Base-by-base conservation (phyloP, 2,113 vertebrate species). In the western clawed frog (Xenopus tropicalis) region DNA sequence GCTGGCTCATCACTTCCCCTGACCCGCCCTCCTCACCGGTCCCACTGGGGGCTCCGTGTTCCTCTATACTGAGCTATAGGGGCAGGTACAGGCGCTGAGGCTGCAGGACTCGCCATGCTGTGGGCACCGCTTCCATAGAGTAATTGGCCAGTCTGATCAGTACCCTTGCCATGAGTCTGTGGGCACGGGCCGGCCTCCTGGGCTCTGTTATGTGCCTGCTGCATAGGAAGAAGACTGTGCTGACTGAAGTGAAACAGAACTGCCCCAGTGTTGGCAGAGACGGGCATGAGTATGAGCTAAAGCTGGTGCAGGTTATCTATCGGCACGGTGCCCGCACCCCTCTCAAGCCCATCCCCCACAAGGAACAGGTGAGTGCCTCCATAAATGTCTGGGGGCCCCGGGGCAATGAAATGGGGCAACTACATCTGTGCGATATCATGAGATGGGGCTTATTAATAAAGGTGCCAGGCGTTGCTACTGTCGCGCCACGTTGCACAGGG, bases 261-360 rank as follows among this genome's bases (percentile, higher is more conserved):
- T n/a, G n/a, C n/a, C n/a, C n/a, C n/a, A 54, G 3, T 21, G 23
- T 62, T 13, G 69, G 3, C 21, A 0, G 56, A 2, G 4, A 61
- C 22, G 21, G n/a, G 56, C 87, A 71, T 37, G 70, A 61, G 2
- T 88, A 86, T 21, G 83, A 94, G 54, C 84, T 97, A 51, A 91
- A 88, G 69, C 83, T 94, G 85, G 93, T 96, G 44, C 95, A 94
- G 80, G 91, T 96, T 9, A 78, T 96, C 57, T 98, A 93, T 72
- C 88, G 94, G 51, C 95, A 96, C 13, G 95, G 96, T 0, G 96
- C 95, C 1, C 91, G 94, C 61, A 96, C 94, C 0, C 95, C 95
- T 0, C 90, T 98, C 8, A 93, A 89, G 78, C 87, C 87, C 0
- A 91, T 96, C 54, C 95, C 94, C 1, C 84, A 83, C 21, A 54